Conservation (phyloP, 2,888 invertebrate genomes). For the Eilema depressum region DNA sequence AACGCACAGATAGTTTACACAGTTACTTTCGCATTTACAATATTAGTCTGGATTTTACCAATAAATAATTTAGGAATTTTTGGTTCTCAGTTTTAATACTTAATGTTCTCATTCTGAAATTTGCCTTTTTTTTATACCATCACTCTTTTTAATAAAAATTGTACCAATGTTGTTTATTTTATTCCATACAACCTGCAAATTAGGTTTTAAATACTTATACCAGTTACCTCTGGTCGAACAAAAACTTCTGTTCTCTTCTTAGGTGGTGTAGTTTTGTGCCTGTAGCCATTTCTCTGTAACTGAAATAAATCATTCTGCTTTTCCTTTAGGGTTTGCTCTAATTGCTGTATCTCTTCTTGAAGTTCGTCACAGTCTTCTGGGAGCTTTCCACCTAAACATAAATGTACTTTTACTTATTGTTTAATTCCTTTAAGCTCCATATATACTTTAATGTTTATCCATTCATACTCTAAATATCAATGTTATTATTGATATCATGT, state of each 20-base stretch:
- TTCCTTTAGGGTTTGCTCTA: slow-evolving; percentile 65
- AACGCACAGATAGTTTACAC: no score
- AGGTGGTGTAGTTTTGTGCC: slow-evolving; percentile 51
- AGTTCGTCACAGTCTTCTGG: slow-evolving; percentile 68
- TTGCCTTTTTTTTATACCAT: background rate
- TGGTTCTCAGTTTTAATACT: background rate
- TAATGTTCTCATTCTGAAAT: background rate
- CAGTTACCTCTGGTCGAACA: slow-evolving; percentile 67
- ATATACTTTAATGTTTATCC: background rate
- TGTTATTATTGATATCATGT: no score
- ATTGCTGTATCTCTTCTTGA: slow-evolving; percentile 64
- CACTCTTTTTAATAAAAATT: background rate
- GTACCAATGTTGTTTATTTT: background rate
- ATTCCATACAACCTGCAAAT: background rate
- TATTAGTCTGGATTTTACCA: no score
- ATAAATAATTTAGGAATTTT: no score
- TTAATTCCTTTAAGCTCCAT: background rate
- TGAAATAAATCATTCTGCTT: slow-evolving; percentile 72
- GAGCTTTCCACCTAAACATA: slow-evolving; percentile 47
- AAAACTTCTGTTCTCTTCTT: slow-evolving; percentile 61
- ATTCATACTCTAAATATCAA: no score
- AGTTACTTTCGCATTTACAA: no score
- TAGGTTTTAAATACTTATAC: background rate
- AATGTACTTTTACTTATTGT: background rate
- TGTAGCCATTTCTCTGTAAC: slow-evolving; percentile 65